Base-by-base conservation (phyloP, 1,140 invertebrate species). In the Drosophila setifemur region DNA sequence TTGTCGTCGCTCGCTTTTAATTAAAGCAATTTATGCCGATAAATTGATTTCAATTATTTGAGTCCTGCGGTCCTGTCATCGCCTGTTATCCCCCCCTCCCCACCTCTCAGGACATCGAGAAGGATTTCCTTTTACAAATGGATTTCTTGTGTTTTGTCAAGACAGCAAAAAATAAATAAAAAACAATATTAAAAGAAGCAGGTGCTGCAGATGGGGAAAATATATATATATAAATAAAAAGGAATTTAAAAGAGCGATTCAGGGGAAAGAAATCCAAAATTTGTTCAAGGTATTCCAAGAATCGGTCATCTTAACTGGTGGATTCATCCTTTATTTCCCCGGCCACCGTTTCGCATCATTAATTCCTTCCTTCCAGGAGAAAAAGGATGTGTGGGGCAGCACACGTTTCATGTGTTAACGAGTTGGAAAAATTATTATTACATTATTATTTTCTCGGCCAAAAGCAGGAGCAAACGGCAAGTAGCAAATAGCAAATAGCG, bases 381-480 rank as follows among this genome's bases (percentile, higher is more conserved):
- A n/a, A 11, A 12, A 25, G 42, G 42, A 28, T 8, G 12, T 11
- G n/a, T 43, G 37, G n/a, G 26, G 52, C 9, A 31, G 14, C 16
- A 28, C 43, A 73, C 74, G 73, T 77, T 83, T 70, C 63, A 43
- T 69, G 78, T 82, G 81, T 75, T 85, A 85, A 85, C 81, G 81
- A 86, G 81, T 86, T 85, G 81, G 82, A 81, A 86, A 87, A 81
- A 87, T 76, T 81, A 86, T 86, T 86, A 87, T 86, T 86, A 81
- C 81, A 70, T 86, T 86, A 86, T 86, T 86, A 86, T 86, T 81
- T 81, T 86, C 68, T 76, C 76, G 85, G 58, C 66, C 39, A 72
- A 75, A n/a, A n/a, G n/a, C n/a, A n/a, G 66, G 73, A 85, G 75
- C 75, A 66, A 70, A 57, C 53, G 67, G 26, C 31, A 68, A 66